Evolutionary conservation across 2,888 invertebrate species (phyloP).

Genomic region (Octonoba sinensis): DNA sequence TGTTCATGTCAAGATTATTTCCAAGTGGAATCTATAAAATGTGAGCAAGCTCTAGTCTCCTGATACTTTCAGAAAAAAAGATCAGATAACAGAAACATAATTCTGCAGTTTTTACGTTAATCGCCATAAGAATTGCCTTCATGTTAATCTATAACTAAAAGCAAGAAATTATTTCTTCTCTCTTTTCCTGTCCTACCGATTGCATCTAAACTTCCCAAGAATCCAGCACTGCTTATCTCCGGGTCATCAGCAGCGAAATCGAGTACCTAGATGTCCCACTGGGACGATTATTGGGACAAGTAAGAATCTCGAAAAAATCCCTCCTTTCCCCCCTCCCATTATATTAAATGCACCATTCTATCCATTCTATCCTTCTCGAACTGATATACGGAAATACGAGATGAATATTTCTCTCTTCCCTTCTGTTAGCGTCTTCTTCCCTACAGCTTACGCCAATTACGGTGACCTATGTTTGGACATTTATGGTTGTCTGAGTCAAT

Average conservation of each 20-base stretch:
- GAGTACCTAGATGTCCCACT: constrained; percentile 23
- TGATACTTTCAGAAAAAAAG: too few species aligned
- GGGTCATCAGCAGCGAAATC: constrained; percentile 32
- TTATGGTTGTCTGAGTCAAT: constrained; percentile 47
- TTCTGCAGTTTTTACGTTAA: too few species aligned
- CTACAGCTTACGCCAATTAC: constrained; percentile 44
- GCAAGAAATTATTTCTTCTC: too few species aligned
- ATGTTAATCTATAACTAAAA: too few species aligned
- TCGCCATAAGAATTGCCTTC: too few species aligned
- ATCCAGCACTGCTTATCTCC: constrained; percentile 29
- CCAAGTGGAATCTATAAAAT: too few species aligned
- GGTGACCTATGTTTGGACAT: constrained; percentile 26
- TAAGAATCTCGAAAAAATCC: too few species aligned
- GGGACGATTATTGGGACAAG: constrained; percentile 31
- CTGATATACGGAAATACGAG: constrained; percentile 31
- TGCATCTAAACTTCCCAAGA: constrained; percentile 2
- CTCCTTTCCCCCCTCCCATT: constrained; percentile 5
- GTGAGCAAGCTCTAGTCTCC: too few species aligned
- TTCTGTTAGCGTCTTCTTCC: not conserved
- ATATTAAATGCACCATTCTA: not conserved
- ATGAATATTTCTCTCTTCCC: constrained; percentile 33
- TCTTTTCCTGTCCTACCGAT: constrained; percentile 3
- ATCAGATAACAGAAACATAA: too few species aligned
- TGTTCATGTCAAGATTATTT: too few species aligned
- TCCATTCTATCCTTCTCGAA: not conserved